A percentile compares a stretch with the other conserved stretches of the same genome.
phyloP scores from a whole-genome alignment of 2,797 vertebrate genomes.

The Falco peregrinus region DNA sequence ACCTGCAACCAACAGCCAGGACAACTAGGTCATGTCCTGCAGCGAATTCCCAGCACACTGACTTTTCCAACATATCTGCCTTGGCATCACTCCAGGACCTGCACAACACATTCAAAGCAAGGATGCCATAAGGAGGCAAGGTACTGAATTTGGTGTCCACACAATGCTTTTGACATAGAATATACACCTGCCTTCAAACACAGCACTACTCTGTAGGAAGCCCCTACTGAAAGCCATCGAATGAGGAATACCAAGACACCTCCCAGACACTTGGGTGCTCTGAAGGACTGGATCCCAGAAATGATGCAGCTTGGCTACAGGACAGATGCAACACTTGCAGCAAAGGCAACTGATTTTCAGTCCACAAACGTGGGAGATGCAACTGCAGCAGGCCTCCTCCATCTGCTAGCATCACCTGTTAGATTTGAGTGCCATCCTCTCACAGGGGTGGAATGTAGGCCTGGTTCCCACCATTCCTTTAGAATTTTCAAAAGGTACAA shows the following conservation, averaged over 20 bases:
- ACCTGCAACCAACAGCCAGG: background rate
- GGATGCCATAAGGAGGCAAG: background rate
- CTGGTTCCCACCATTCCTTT: background rate
- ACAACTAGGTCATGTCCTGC: background rate
- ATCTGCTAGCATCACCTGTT: background rate
- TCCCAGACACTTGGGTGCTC: background rate
- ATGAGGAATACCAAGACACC: background rate
- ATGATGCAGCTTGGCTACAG: accelerated
- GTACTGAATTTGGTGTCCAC: background rate
- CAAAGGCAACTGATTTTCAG: background rate
- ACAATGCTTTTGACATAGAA: background rate
- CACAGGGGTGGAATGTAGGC: background rate
- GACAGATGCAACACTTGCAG: background rate
- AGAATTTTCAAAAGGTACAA: background rate
- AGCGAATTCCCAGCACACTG: background rate
- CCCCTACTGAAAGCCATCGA: background rate
- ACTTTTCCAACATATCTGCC: background rate
- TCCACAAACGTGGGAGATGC: background rate
- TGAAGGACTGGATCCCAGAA: background rate
- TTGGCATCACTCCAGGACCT: background rate
- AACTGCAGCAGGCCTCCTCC: background rate
- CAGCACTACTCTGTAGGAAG: background rate
- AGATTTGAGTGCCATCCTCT: background rate
- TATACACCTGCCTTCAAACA: background rate
- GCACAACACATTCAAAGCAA: background rate